A percentile compares a stretch with the other conserved stretches of the same genome.
These are phyloP conservation scores for Capreolus pygargus DNA, from an alignment of 2,113 vertebrate species.

Conservation along the genomic window DNA sequence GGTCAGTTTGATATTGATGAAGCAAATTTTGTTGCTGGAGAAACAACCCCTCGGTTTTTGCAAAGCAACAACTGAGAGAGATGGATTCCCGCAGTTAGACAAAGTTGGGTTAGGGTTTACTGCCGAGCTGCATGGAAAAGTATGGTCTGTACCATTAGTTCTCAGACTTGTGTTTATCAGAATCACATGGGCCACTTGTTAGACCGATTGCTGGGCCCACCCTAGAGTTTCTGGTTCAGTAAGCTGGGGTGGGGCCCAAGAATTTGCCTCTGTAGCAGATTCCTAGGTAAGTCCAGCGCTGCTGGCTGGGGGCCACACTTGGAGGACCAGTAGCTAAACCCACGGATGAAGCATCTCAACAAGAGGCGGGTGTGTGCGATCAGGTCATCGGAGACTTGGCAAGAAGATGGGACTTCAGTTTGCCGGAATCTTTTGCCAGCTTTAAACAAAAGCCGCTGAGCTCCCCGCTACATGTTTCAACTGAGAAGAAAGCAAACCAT, in stretches of 20 bases:
- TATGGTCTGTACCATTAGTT: rapidly evolving
- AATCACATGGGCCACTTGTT: not conserved
- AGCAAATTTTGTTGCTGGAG: not conserved
- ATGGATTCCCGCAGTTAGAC: not conserved
- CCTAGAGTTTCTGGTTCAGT: not conserved
- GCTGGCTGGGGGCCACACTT: not conserved
- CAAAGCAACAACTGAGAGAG: not conserved
- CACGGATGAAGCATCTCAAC: rapidly evolving
- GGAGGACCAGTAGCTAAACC: not conserved
- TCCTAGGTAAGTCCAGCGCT: not conserved
- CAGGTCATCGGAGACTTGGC: not conserved
- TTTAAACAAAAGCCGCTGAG: not conserved
- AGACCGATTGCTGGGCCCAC: not conserved
- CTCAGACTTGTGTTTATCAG: not conserved
- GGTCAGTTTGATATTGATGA: not conserved
- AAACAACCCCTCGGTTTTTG: not conserved
- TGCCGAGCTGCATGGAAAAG: rapidly evolving
- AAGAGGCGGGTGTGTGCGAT: not conserved
- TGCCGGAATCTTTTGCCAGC: not conserved
- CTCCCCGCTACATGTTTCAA: rapidly evolving
- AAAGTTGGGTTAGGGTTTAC: not conserved
- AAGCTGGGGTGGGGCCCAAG: not conserved
- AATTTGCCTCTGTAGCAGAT: not conserved
- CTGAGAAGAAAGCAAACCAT: not conserved
- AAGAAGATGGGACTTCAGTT: not conserved